Base-by-base conservation (phyloP, 2,888 invertebrate species). In the Copidosoma aretas region DNA sequence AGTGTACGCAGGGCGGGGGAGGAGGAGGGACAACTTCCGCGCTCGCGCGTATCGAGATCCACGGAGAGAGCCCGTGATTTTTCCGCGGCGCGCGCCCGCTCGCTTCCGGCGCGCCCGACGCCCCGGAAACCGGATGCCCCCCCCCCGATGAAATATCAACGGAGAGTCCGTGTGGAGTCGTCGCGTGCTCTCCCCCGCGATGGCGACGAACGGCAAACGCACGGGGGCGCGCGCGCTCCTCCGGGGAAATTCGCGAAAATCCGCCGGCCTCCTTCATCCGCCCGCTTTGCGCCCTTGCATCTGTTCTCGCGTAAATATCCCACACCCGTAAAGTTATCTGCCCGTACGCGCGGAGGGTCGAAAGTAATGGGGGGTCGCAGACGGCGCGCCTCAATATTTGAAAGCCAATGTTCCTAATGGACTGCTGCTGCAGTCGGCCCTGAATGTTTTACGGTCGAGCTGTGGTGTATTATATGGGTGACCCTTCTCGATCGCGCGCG, bases 111-210 rank as follows among this genome's bases (percentile, higher is more conserved):
- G 74, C 73, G 71, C 75, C 76, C 75, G 77, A 74, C 73, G 32
- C 32, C 74, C 81, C 80, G 82, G 82, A 82, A 82, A 74, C 78
- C 80, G 82, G 79, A 82, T 81, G 81, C 79, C 81, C 76, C 80
- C 71, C 73, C 72, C 75, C 70, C 75, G 77, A 81, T 82, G 81
- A 83, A 82, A 81, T 82, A 81, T 82, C 80, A 81, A 78, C 80
- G 78, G 79, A 78, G 79, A 80, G 74, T 71, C 67, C 63, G 60
- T 66, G 53, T 71, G 66, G 58, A 60, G 68, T 61, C 70, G 72
- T 60, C 41, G 24, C 32, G 17, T 19, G 15, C 57, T 32, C n/a
- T 15, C 22, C 8, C 8, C 17, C 21, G 39, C 10, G 19, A 52
- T 52, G 4, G 19, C 52, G n/a, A 15, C 19, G n/a, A 3, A 46